These are phyloP conservation scores for Herminia tarsipennalis DNA, from an alignment of 2,888 invertebrate genomes.

Conservation along the genomic window DNA sequence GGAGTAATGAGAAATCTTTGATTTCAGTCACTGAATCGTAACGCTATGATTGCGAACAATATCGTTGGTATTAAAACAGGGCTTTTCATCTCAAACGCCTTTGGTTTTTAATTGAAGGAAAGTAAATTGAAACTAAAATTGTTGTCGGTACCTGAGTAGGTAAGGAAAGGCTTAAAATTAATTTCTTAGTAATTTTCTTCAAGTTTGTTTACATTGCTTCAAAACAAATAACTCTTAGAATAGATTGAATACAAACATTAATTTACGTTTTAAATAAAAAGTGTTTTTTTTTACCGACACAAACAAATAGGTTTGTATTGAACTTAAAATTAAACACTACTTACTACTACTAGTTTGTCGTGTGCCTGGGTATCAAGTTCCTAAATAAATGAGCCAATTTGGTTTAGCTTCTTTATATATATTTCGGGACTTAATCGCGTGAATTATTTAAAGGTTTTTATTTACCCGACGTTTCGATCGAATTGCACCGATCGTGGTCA, in stretches of 20 bases:
- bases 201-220: constrained; percentile 8
- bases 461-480: too few relatives aligned
- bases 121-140: constrained; percentile 10
- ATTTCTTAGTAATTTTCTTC: constrained; percentile 11
- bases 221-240: constrained; percentile 2
- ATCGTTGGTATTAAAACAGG: constrained; percentile 3
- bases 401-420: too few relatives aligned
- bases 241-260: constrained; percentile 10
- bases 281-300: too few relatives aligned
- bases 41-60: constrained; percentile 12
- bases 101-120: constrained; percentile 5
- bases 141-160: background rate
- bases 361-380: too few relatives aligned
- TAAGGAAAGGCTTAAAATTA: constrained; percentile 3
- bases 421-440: too few relatives aligned
- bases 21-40: constrained; percentile 1
- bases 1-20: background rate
- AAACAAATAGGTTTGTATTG: too few relatives aligned
- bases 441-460: too few relatives aligned
- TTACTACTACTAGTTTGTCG: too few relatives aligned
- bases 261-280: background rate
- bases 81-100: background rate
- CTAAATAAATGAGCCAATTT: too few relatives aligned
- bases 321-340: too few relatives aligned
- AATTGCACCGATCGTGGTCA: too few relatives aligned